Evolutionary conservation across 2,888 invertebrate species (phyloP), one percentile per base, ranked within the genome.

Genomic region (Trichopoda pennipes): DNA sequence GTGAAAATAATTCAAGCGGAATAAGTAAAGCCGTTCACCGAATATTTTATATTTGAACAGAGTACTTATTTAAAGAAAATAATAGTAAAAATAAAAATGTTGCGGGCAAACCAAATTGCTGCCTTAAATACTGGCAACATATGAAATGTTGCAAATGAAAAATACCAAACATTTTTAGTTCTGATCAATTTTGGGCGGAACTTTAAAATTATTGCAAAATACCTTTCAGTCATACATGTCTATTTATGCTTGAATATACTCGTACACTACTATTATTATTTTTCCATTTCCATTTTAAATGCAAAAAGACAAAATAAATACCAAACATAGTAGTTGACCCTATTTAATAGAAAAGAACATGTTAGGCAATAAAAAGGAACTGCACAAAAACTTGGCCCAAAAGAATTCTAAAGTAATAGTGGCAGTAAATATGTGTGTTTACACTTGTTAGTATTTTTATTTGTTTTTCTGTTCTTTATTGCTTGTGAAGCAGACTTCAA

Each of bases 161-260:
- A 28, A 28, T 28, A 3, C 4, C 23, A 28, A 28, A 28, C 4
- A 28, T 3, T 28, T 28, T 28, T 28, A 28, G 8, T 6, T 8
- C 28, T 28, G 6, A 28, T 4, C 23, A 28, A 28, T 3, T 35
- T 35, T 3, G 9, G 9, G 1, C 35, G 1, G 10, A 38, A 12
- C 3, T 38, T 38, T 38, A 1, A 38, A 38, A 10, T 12, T 12
- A 1, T 38, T 38, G 7, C 38, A 38, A 38, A 10, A 38, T 56
- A 32, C 4, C 7, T 19, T 49, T 38, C 58, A 49, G 8, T 32
- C 38, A 51, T 61, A 49, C 23, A 9, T 32, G 32, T n/a, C 17
- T 53, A 61, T 72, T 72, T 42, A 68, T 28, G 56, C 0, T 9
- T 17, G 6, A 49, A 19, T 49, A 17, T 49, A 49, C 47, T 19